These are phyloP conservation scores for Dinomys branickii DNA, from an alignment of 2,113 vertebrate genomes.

Conservation along the genomic window DNA sequence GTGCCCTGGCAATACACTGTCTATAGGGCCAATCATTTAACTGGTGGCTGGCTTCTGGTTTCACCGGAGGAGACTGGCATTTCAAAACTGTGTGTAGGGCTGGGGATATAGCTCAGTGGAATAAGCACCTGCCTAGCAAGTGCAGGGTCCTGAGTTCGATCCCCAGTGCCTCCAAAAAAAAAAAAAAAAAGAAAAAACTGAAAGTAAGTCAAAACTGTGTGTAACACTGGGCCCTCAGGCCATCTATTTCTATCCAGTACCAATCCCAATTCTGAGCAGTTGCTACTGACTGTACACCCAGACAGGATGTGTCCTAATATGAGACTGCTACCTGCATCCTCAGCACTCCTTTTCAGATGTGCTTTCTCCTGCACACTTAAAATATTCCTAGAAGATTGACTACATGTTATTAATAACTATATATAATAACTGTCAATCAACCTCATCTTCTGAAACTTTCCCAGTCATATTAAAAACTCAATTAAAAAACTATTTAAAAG, in stretches of 20 bases:
- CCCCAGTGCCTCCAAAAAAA: no score
- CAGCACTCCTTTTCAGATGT: conserved; percentile 36
- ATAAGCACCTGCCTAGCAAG: no score
- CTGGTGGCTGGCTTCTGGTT: not conserved
- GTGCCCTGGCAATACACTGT: not conserved
- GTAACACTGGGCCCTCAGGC: not conserved
- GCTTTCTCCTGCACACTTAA: conserved; percentile 2
- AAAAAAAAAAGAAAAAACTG: no score
- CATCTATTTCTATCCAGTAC: not conserved
- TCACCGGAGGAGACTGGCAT: not conserved
- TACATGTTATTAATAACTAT: conserved; percentile 71
- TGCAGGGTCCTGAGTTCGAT: no score
- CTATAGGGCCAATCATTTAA: not conserved
- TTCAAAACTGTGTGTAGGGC: not conserved
- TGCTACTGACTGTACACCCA: not conserved
- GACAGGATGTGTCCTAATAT: not conserved
- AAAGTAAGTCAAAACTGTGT: no score
- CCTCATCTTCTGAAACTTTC: conserved; percentile 64
- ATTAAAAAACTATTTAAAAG: conserved; percentile 68
- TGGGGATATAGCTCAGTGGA: no score
- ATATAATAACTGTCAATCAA: conserved; percentile 73
- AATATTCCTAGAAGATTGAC: conserved; percentile 48
- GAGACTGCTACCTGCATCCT: not conserved
- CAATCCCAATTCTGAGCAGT: not conserved
- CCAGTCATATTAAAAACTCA: conserved; percentile 64